Evolutionary conservation across 2,797 vertebrate genomes (phyloP), one percentile per base, ranked within the genome.

Genomic region (Phylloscopus collybita): DNA sequence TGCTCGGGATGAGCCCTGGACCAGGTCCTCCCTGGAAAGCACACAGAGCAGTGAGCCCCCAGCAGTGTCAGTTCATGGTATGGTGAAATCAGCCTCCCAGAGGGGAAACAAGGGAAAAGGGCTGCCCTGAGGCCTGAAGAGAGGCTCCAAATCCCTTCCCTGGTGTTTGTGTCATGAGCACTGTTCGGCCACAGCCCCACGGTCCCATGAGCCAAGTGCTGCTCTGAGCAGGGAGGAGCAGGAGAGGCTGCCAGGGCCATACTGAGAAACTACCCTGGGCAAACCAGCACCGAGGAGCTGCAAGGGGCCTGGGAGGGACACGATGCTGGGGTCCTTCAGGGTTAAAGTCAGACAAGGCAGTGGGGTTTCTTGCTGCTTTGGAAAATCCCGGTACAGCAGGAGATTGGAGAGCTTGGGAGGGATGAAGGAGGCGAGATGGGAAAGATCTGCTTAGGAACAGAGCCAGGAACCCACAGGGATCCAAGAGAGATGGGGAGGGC

Each of bases 41-140:
- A 30, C 45, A 5, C 19, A 0, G 5, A 79, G n/a, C 45, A 0
- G 0, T 14, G 8, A 82, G 59, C 10, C 22, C 49, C 51, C 3
- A 1, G 42, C 75, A 51, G 38, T 1, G 23, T 26, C 49, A 4
- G 32, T 19, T 32, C 4, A 2, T 16, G 57, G 26, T 30, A 6
- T 0, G 0, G n/a, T 14, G 16, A 15, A 16, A 22, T 9, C n/a
- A 4, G 50, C 23, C 25, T 49, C 38, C 27, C 0, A 0, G 7
- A 29, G 25, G 47, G 22, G 19, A 25, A 29, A 25, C 30, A 53
- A 49, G n/a, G 25, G 5, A 10, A 44, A 38, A 50, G 20, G 30
- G 16, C 36, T 47, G 65, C 25, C 15, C 45, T 47, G 72, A 61
- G 40, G 53, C 30, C 19, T 4, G 6, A 13, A 27, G 44, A 44